phyloP scores from a whole-genome alignment of 2,113 vertebrate genomes.

The Telmatochromis sp. region DNA sequence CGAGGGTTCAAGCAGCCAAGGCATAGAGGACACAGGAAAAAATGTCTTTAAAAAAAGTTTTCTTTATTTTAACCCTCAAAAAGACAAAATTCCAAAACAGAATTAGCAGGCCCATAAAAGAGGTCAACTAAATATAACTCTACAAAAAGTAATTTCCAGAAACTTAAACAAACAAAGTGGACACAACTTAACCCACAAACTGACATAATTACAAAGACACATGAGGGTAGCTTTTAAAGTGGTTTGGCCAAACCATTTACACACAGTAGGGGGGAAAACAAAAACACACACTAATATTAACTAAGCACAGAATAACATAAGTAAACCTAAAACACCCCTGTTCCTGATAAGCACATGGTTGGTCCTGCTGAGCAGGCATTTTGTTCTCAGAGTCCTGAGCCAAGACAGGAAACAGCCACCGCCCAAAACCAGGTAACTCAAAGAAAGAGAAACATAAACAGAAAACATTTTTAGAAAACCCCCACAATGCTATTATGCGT shows the following conservation, averaged over 20 bases:
- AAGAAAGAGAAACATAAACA: not conserved
- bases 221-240: not conserved
- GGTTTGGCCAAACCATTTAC: not conserved
- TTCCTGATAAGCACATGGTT: not conserved
- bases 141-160: not conserved
- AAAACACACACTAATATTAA: not conserved
- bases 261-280: not conserved
- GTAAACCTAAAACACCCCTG: not conserved
- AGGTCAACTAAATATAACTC: not conserved
- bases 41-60: not conserved
- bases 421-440: not conserved
- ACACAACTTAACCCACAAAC: not conserved
- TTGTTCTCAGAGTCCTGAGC: not conserved
- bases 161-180: not conserved
- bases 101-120: not conserved
- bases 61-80: not conserved
- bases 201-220: not conserved
- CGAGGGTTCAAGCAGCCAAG: not conserved
- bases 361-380: not conserved
- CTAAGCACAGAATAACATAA: not conserved
- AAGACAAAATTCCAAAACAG: not conserved
- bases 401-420: not conserved
- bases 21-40: not conserved
- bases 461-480: not conserved
- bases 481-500: fast-evolving